A percentile compares a stretch with the other conserved stretches of the same genome.
Evolutionary conservation across 2,113 vertebrate species (phyloP).

Genomic region (Pseudopodoces humilis): DNA sequence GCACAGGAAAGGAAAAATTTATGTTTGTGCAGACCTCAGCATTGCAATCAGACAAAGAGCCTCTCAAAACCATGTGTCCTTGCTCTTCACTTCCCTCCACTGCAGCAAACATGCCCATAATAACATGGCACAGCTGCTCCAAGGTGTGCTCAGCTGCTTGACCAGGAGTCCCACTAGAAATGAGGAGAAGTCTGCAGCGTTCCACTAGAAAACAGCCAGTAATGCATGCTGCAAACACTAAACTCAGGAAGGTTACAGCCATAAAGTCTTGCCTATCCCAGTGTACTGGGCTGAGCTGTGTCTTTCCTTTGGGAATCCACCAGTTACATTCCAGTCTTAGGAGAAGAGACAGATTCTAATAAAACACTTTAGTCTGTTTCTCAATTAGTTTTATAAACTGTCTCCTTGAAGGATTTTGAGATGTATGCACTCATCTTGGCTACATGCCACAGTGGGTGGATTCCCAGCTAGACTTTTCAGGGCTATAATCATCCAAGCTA

Average conservation of each 20-base stretch:
- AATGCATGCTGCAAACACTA: neutral
- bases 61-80: neutral
- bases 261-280: rapidly evolving
- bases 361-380: neutral
- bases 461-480: neutral
- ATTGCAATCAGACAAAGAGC: neutral
- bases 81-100: neutral
- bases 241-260: neutral
- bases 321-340: neutral
- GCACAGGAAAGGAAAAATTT: neutral
- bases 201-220: neutral
- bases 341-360: neutral
- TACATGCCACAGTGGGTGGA: neutral
- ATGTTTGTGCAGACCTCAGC: neutral
- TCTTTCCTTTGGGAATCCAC: neutral
- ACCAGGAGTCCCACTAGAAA: neutral
- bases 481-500: neutral
- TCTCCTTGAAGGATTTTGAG: neutral
- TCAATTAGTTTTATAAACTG: neutral
- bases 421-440: neutral
- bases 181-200: no score
- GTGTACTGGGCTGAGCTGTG: neutral
- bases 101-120: neutral
- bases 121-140: rapidly evolving
- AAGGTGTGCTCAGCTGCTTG: neutral